A percentile compares a stretch with the other conserved stretches of the same genome.
Conservation (phyloP, 1,140 invertebrate species). For the Nylanderia fulva region DNA sequence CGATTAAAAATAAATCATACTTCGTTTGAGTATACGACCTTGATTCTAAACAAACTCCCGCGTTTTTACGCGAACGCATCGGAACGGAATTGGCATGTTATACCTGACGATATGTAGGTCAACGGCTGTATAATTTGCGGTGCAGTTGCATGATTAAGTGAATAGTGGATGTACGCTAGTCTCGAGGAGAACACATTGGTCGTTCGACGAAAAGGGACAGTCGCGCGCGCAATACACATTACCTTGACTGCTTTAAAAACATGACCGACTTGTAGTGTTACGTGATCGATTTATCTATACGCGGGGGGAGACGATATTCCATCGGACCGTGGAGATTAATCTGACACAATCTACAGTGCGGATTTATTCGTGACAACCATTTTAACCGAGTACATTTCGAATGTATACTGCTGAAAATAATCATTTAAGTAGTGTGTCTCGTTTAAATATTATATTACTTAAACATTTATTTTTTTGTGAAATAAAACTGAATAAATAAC, state of each 20-base stretch:
- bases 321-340: slow-evolving; percentile 14
- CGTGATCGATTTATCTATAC: slow-evolving; percentile 50
- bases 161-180: slow-evolving; percentile 51
- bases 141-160: slow-evolving; percentile 58
- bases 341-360: slow-evolving; percentile 1
- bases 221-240: slow-evolving; percentile 24
- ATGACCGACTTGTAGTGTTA: slow-evolving; percentile 51
- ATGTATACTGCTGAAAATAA: too few species aligned
- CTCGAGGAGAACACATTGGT: not conserved
- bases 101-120: slow-evolving; percentile 54
- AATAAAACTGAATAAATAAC: too few species aligned
- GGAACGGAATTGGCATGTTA: slow-evolving; percentile 52
- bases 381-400: too few species aligned
- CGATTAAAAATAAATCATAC: not conserved
- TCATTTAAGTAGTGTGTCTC: too few species aligned
- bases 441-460: too few species aligned
- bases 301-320: not conserved
- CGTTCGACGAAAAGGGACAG: slow-evolving; percentile 28
- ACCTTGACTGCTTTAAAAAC: slow-evolving; percentile 56
- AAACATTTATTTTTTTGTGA: too few species aligned
- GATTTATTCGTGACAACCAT: slow-evolving; percentile 33
- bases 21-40: not conserved
- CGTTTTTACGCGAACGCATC: slow-evolving; percentile 43
- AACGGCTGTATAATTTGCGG: slow-evolving; percentile 58
- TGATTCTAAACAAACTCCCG: slow-evolving; percentile 14